These are phyloP conservation scores for Cotesia typhae DNA, from an alignment of 1,140 invertebrate genomes.

Conservation along the genomic window DNA sequence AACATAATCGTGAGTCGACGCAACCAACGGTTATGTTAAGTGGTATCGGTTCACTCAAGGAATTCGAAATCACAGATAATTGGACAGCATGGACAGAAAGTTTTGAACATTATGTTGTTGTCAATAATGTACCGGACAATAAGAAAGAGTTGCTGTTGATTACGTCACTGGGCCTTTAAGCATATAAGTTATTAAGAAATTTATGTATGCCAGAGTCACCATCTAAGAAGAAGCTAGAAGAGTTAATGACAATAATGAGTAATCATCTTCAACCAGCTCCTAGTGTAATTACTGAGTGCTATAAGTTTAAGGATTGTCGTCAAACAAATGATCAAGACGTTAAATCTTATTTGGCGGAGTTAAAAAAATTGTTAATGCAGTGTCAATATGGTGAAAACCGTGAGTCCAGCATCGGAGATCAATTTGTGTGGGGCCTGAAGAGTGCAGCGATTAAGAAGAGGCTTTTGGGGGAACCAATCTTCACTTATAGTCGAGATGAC, in stretches of 20 bases:
- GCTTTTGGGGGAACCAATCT: constrained; percentile 42
- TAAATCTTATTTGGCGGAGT: constrained; percentile 32
- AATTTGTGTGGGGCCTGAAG: constrained; percentile 49
- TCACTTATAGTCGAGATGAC: constrained; percentile 38
- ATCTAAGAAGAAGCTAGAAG: constrained; percentile 41
- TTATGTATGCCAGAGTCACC: constrained; percentile 47
- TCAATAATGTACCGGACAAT: constrained; percentile 18
- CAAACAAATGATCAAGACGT: constrained; percentile 18
- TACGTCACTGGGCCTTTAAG: constrained; percentile 46
- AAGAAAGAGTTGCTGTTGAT: constrained; percentile 46
- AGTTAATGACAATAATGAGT: constrained; percentile 45
- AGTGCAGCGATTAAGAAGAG: constrained; percentile 39
- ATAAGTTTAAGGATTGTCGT: constrained; percentile 49
- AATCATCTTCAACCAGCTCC: constrained; percentile 48
- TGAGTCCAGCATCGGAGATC: constrained; percentile 45
- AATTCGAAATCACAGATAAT: constrained; percentile 31
- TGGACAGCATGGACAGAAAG: constrained; percentile 27
- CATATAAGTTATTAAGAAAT: constrained; percentile 49
- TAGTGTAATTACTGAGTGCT: constrained; percentile 50
- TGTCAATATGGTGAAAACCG: constrained; percentile 47
- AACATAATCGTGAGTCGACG: no score
- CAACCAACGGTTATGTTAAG: no score
- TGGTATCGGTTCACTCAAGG: background rate
- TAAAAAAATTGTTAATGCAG: constrained; percentile 43
- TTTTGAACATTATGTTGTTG: constrained; percentile 30